Percentiles rank a stretch among this genome's conserved stretches.
These are phyloP conservation scores for Heliconius cydno DNA, from an alignment of 2,888 invertebrate species.

Conservation along the genomic window DNA sequence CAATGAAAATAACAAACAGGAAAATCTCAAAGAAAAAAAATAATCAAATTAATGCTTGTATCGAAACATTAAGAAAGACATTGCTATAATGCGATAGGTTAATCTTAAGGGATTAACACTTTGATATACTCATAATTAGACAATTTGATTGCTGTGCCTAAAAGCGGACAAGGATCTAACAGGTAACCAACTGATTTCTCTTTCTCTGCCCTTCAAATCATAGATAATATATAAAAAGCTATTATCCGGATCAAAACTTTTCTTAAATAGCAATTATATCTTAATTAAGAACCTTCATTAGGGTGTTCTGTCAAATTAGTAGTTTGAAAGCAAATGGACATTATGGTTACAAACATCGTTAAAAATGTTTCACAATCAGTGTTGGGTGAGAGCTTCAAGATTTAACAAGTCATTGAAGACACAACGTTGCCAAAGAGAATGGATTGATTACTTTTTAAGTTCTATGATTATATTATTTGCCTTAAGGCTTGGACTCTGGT, in stretches of 20 bases:
- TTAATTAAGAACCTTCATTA: not conserved
- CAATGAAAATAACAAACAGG: too few relatives aligned
- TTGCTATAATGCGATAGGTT: too few relatives aligned
- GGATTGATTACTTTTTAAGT: conserved; percentile 82
- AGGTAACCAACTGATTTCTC: too few relatives aligned
- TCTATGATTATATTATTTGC: conserved; percentile 74
- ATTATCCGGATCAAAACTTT: not conserved
- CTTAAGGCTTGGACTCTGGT: conserved; percentile 64
- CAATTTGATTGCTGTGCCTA: too few relatives aligned
- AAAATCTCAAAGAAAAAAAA: too few relatives aligned
- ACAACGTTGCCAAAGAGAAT: conserved; percentile 77
- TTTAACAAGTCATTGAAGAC: conserved; percentile 79
- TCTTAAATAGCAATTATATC: not conserved
- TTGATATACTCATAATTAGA: too few relatives aligned
- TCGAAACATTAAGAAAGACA: too few relatives aligned
- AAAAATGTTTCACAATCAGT: conserved; percentile 72
- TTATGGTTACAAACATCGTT: conserved; percentile 49
- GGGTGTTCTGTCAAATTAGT: conserved; percentile 19
- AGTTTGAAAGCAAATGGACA: conserved; percentile 39
- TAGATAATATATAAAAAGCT: not conserved
- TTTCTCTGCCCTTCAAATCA: too few relatives aligned
- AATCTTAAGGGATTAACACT: too few relatives aligned
- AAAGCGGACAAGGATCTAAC: too few relatives aligned
- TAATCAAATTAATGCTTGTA: too few relatives aligned
- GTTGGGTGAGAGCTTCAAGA: conserved; percentile 68